phyloP scores from a whole-genome alignment of 2,888 invertebrate genomes.

The Cryptosula pallasiana region DNA sequence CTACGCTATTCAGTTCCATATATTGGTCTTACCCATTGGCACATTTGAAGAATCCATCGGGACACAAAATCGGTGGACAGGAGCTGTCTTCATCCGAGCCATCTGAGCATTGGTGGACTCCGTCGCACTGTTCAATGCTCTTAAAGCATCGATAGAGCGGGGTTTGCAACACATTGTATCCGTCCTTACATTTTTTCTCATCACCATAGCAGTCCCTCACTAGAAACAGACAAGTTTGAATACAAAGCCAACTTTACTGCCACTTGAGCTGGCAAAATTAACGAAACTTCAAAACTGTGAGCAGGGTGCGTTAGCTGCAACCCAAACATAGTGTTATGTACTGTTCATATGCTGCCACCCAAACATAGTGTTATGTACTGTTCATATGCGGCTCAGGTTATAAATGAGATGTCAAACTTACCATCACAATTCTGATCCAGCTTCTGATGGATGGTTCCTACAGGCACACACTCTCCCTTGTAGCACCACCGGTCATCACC shows the following conservation, averaged over 20 bases:
- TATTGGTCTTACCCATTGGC: not conserved
- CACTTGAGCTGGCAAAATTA: no score
- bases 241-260: no score
- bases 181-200: not conserved
- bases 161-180: not conserved
- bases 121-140: not conserved
- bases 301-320: no score
- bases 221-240: not conserved
- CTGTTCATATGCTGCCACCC: no score
- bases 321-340: no score
- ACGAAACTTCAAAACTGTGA: no score
- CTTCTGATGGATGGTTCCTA: not conserved
- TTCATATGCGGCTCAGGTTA: no score
- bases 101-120: not conserved
- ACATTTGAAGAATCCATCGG: not conserved
- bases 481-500: not conserved
- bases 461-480: not conserved
- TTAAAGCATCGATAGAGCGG: not conserved
- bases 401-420: no score
- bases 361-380: no score
- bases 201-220: not conserved
- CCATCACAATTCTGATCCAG: slow-evolving; percentile 5
- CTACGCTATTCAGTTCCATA: no score
- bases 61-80: not conserved
- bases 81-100: not conserved